Base-by-base conservation (phyloP, 2,113 vertebrate genomes). In the Chrysochloris asiatica region DNA sequence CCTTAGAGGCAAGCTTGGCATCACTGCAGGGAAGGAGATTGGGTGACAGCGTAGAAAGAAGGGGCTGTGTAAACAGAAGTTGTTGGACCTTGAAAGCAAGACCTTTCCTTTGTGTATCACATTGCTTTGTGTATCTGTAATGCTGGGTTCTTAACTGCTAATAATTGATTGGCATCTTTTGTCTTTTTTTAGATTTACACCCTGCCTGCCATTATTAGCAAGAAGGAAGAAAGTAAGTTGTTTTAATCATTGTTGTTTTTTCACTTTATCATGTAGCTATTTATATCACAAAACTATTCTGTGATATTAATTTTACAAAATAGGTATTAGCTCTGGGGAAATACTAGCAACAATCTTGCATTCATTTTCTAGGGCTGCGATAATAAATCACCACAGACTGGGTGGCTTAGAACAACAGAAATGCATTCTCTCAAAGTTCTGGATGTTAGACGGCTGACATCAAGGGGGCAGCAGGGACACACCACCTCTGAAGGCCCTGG, bases 161-260 rank as follows among this genome's bases (percentile, higher is more conserved):
- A 36, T 93, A 50, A 95, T 47, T 38, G 54, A 2, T 48, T 88
- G 72, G 72, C 45, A 63, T 13, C n/a, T 59, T 91, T 89, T 93
- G 82, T 93, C 95, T 95, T 95, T 83, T 95, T 95, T 84, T 95
- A 99, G 99, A 99, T 99, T 96, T 99, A 99, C 94, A 99, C 99
- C 4, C 97, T 99, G 52, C 99, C 99, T 36, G 98, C 98, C 65
- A 98, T 99, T 94, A 98, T 99, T 93, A 99, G 98, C 98, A 99
- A 99, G 97, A 99, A 99, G 90, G 99, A 99, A 96, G 99, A 99
- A 97, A 99, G 99, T 99, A 98, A 99, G 99, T 98, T 90, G 11
- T 75, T 89, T 92, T 93, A 88, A 81, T 65, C 63, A 63, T 93
- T 82, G 14, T 75, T 30, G 30, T 69, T 38, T 85, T 50, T 61